Conservation (phyloP, 2,888 invertebrate genomes). For the Microctonus brassicae region DNA sequence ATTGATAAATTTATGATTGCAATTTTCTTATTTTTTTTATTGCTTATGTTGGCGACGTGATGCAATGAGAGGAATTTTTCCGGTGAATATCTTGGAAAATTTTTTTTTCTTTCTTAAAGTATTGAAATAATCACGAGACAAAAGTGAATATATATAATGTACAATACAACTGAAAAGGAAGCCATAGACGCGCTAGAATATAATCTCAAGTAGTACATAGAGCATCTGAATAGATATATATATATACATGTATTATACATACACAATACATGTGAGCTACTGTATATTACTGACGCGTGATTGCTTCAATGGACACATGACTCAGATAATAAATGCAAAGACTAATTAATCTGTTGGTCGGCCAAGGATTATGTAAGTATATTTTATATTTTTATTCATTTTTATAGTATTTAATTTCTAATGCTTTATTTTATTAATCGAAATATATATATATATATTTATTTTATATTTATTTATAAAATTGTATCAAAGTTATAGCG, state of each 20-base stretch:
- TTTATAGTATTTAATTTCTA: not conserved
- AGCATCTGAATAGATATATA: slow-evolving; percentile 32
- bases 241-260: no score
- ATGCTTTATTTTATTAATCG: not conserved
- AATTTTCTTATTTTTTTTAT: not conserved
- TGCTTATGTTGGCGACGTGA: no score
- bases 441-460: no score
- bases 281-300: slow-evolving; percentile 43
- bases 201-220: slow-evolving; percentile 8
- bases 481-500: no score
- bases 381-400: slow-evolving; percentile 50
- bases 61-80: no score
- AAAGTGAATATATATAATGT: no score
- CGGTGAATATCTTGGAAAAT: no score
- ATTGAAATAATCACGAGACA: no score
- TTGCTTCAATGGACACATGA: slow-evolving; percentile 49
- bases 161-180: not conserved
- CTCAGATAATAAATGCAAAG: slow-evolving; percentile 50
- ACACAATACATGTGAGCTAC: slow-evolving; percentile 21
- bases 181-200: not conserved
- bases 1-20: not conserved
- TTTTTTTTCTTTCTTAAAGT: no score
- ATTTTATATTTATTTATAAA: no score
- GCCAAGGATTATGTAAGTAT: slow-evolving; percentile 34
- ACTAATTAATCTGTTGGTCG: slow-evolving; percentile 50